phyloP scores from a whole-genome alignment of 1,140 invertebrate species.

The Drosophila subobscura region DNA sequence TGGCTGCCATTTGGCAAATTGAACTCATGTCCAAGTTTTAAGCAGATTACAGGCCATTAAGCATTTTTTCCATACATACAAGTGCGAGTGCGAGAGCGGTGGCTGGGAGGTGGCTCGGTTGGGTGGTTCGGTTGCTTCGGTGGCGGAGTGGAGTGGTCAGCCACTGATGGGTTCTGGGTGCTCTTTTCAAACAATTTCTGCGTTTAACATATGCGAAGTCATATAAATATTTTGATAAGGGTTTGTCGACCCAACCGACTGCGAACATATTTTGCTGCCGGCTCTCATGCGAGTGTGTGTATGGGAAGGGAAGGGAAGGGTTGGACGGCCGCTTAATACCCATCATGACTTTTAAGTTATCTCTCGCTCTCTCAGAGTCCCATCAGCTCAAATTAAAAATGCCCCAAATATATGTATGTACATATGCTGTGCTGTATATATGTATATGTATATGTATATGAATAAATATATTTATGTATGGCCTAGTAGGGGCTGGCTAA shows the following conservation, averaged over 20 bases:
- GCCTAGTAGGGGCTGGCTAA: conserved; percentile 15
- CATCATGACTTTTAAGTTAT: conserved; percentile 82
- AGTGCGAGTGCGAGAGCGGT: conserved; percentile 2
- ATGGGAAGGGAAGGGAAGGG: conserved; percentile 48
- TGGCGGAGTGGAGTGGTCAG: background rate
- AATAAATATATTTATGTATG: conserved; percentile 14
- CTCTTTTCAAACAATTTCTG: conserved; percentile 65
- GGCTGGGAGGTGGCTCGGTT: background rate
- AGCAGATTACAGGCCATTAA: conserved; percentile 82
- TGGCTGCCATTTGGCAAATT: conserved; percentile 73
- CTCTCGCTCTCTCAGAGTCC: conserved; percentile 29
- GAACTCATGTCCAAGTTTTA: conserved; percentile 81
- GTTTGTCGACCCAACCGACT: conserved; percentile 63
- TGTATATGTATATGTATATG: background rate
- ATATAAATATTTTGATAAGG: conserved; percentile 83
- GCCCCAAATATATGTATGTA: conserved; percentile 24
- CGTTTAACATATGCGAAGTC: conserved; percentile 77
- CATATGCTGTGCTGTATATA: background rate
- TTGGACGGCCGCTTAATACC: conserved; percentile 69
- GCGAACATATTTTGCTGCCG: conserved; percentile 62
- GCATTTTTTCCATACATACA: conserved; percentile 70
- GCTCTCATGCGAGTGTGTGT: conserved; percentile 13
- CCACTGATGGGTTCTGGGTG: background rate
- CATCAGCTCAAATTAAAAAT: conserved; percentile 57
- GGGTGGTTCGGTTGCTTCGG: background rate